Base-by-base conservation (phyloP, 1,140 invertebrate genomes). In the Drosophila ironensis region DNA sequence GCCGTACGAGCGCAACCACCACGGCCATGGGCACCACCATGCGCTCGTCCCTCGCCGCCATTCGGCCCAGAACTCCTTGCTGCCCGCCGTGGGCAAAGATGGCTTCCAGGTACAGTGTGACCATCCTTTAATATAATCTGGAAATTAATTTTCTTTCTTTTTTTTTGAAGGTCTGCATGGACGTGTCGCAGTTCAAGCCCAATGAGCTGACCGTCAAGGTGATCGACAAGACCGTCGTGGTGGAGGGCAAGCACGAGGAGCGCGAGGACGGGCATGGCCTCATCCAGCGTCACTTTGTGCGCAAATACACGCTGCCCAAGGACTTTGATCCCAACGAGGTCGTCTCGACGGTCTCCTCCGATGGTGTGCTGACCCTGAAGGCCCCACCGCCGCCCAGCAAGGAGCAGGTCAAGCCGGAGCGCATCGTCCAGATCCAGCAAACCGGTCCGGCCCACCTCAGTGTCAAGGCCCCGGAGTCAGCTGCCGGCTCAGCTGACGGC, bases 151-250 rank as follows among this genome's bases (percentile, higher is more conserved):
- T n/a, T n/a, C n/a, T n/a, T n/a, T n/a, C n/a, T n/a, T n/a, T 30
- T 9, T 33, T 11, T 33, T 33, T 33, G 4, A 2, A 95, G 88
- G 93, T 95, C 0, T 93, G 92, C 60, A 88, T 96, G 76, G 96
- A 97, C 81, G 95, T 98, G 0, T 94, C 96, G 16, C 96, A 97
- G 72, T 98, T 97, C 89, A 91, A 93, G 27, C 96, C 96, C 0
- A 93, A 95, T 22, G 96, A 98, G 88, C 94, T 98, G 7, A 92
- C 93, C 1, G 95, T 98, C 1, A 96, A 95, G 87, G 95, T 94
- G 0, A 92, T 94, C 0, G 95, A 96, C 56, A 94, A 94, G 25
- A 92, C 90, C 0, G 91, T 95, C 0, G 88, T 94, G 4, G 91
- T 95, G 1, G 93, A 94, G 66, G 94, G 93, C 1, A 95, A 95